Conservation (phyloP, 2,797 vertebrate genomes). For the Melanotaenia pygmaea region DNA sequence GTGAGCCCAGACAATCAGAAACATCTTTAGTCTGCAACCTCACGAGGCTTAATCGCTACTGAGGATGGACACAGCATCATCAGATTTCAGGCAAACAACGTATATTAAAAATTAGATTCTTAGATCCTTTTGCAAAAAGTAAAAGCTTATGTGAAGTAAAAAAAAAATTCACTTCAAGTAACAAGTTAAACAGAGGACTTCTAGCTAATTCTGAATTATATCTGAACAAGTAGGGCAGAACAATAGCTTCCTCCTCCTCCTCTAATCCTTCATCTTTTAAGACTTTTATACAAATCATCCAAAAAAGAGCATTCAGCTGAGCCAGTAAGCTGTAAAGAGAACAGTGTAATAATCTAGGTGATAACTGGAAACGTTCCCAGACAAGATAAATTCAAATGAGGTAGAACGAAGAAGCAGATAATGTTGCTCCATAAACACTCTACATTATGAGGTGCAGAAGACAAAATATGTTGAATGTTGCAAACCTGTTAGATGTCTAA, state of each 20-base stretch:
- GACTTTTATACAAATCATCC: conserved; percentile 5
- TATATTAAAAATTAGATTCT: neutral
- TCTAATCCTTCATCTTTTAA: neutral
- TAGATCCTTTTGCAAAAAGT: neutral
- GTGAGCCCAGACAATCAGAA: conserved; percentile 41
- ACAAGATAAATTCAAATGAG: conserved; percentile 5
- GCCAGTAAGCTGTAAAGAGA: neutral
- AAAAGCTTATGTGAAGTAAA: neutral
- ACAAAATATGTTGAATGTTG: neutral
- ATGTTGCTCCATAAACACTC: neutral
- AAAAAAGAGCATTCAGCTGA: neutral
- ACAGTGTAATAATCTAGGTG: neutral
- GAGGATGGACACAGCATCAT: conserved; percentile 11
- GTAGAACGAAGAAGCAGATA: neutral
- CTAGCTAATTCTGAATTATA: neutral
- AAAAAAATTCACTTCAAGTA: neutral
- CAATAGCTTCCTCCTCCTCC: neutral
- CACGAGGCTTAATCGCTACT: conserved; percentile 29
- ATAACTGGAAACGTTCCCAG: conserved; percentile 9
- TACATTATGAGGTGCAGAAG: neutral
- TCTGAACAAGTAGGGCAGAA: neutral
- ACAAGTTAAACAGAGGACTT: neutral
- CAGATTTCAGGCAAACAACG: neutral
- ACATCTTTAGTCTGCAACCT: conserved; percentile 1
- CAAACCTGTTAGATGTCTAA: neutral